A percentile compares a stretch with the other conserved stretches of the same genome.
Evolutionary conservation across 2,888 invertebrate species (phyloP).

Genomic region (Amorpha juglandis): DNA sequence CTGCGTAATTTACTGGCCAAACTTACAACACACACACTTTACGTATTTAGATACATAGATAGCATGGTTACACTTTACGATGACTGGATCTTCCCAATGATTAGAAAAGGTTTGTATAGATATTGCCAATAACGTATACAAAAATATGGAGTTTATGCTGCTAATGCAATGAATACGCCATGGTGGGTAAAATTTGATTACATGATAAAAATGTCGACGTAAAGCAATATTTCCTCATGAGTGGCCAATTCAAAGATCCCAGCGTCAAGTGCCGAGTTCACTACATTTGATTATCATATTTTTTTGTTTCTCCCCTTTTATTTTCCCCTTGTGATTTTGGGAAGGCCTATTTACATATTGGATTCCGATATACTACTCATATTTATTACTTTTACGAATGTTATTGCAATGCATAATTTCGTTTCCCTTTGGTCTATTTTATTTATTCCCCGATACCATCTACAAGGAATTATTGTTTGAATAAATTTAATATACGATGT

Average conservation of each 20-base stretch:
- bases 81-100: too few relatives aligned
- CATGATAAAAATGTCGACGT: neutral
- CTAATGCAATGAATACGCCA: too few relatives aligned
- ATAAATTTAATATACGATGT: conserved; percentile 1
- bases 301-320: conserved; percentile 68
- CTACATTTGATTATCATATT: conserved; percentile 80
- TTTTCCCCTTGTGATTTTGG: conserved; percentile 76
- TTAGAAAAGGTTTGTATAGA: too few relatives aligned
- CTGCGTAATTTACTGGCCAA: too few relatives aligned
- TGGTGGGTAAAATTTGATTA: too few relatives aligned
- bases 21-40: too few relatives aligned
- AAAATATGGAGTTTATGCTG: too few relatives aligned
- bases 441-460: conserved; percentile 39
- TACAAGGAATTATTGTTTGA: conserved; percentile 28
- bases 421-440: conserved; percentile 56
- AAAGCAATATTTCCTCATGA: conserved; percentile 15
- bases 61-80: too few relatives aligned
- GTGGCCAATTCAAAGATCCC: conserved; percentile 49
- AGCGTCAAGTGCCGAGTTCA: conserved; percentile 56
- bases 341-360: conserved; percentile 74
- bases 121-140: too few relatives aligned
- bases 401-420: conserved; percentile 63
- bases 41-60: too few relatives aligned
- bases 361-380: conserved; percentile 74
- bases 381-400: conserved; percentile 70